Base-by-base conservation (phyloP, 2,113 vertebrate genomes). In the Pseudopipra pipra region DNA sequence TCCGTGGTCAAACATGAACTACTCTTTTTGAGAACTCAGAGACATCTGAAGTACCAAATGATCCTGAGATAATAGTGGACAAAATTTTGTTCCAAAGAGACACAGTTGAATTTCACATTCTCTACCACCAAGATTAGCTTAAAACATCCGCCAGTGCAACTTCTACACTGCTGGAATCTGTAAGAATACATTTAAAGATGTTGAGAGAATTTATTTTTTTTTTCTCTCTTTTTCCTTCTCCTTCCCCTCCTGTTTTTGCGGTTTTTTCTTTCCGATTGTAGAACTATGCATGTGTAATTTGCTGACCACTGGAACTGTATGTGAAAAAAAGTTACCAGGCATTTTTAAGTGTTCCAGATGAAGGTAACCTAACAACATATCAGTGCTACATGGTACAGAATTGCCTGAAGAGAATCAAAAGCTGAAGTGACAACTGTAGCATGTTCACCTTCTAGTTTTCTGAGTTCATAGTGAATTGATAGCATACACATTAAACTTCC, bases 401-500 rank as follows among this genome's bases (percentile, higher is more conserved):
- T 25, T 58, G 8, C 37, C 37, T 77, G 35, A 47, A 74, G 68
- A 30, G 15, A 76, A 39, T n/a, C 18, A 83, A 59, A 85, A 88
- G 37, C 21, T 67, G 30, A 93, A 87, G 20, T 24, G n/a, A 44
- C 20, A 90, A 71, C 66, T 24, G 18, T 55, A 65, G 20, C 24
- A 66, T 25, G 8, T 67, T 93, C 44, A 72, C 13, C 17, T 88
- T 85, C 30, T 52, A 14, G 22, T 78, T 77, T 59, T 75, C 37
- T 43, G 21, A 54, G 8, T 43, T 22, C 21, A 12, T 33, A 49
- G 12, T 25, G 31, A 49, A 67, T 18, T 1, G 12, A 11, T 11
- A 54, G 5, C 5, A 58, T 49, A 27, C 30, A 24, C 0, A 0
- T 7, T 51, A 0, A 65, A 58, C 43, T 22, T 70, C 35, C 21